Base-by-base conservation (phyloP, 2,113 vertebrate genomes). In the Macquaria ambigua region DNA sequence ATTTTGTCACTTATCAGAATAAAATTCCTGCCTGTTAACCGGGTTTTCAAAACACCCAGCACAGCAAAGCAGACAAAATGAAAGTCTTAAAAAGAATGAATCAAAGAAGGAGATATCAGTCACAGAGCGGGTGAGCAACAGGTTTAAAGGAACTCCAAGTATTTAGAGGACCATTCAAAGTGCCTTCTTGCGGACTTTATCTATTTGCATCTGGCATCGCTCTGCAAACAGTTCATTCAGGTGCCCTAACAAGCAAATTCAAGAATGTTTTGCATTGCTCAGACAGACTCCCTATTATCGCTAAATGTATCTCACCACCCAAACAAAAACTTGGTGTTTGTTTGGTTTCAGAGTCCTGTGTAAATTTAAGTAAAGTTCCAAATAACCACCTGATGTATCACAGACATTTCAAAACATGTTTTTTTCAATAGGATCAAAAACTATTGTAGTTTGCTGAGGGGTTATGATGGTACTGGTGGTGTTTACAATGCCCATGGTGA, bases 191-290 rank as follows among this genome's bases (percentile, higher is more conserved):
- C 89, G 28, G 4, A 50, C 23, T 80, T 69, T 25, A 31, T 61
- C 28, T 23, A 79, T 93, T 92, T 92, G 86, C 87, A 92, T 90
- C 48, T 21, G 74, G 46, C 25, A 53, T 69, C 5, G 0, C 25
- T 37, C 20, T 20, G 56, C 39, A 74, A 89, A 90, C 86, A 82
- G 83, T 81, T 86, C 50, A 73, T n/a, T 85, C 37, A 53, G 77
- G 21, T 25, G 11, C 52, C 1, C 28, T 39, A 37, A 62, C 43
- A 83, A 61, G 72, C 73, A 89, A 89, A 90, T 90, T 58, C 31
- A 74, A 55, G 0, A 59, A 15, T 67, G 63, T 77, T 93, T 93
- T 92, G 88, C 92, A 91, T 92, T 73, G 1, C 15, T 46, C 14
- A 23, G 18, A 74, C 12, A 0, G 50, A 74, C 52, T 63, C 55